Evolutionary conservation across 2,888 invertebrate genomes (phyloP), one percentile per base, ranked within the genome.

Genomic region (Ectemnius continuus): DNA sequence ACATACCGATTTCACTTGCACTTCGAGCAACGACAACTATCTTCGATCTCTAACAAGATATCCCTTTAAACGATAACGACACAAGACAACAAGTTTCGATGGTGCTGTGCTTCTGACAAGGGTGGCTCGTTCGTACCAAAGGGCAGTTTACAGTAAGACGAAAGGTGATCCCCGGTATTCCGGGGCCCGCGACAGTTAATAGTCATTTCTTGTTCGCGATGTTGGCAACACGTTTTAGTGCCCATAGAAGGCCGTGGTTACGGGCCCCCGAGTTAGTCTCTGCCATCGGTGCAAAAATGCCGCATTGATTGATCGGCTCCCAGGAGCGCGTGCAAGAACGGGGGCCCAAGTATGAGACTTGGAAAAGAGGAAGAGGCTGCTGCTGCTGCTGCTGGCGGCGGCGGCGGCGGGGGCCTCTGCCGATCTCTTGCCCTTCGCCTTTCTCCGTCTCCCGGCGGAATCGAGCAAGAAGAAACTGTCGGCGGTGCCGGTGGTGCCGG

Each of bases 191-290:
- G 82, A 87, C 84, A 85, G 88, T 87, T 85, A 85, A 36, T 36
- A 36, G 86, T 87, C 80, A 78, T 84, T 88, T 88, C 88, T 88
- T 88, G 85, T 86, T 83, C 81, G 83, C 83, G 82, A 87, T 87
- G 86, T 88, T 87, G 86, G 86, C 84, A 85, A 87, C 88, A 88
- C 88, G 88, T 87, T 88, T 88, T 86, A 88, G 85, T 87, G 83
- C 67, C 88, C 88, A 81, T 88, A 88, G 87, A 88, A 86, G 88
- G 88, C 71, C 75, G 85, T 79, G 85, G 8, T 6, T 11, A 36
- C 8, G 86, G 85, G 88, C 79, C 85, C 81, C 80, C 83, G 83
- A 79, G 85, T 80, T 78, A 79, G 82, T 76, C 75, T 36, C 83
- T 79, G 79, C 75, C 81, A 82, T 84, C 76, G 6, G 52, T 4